Conservation (phyloP, 2,888 invertebrate species). For the Drosophila kambysellisi region DNA sequence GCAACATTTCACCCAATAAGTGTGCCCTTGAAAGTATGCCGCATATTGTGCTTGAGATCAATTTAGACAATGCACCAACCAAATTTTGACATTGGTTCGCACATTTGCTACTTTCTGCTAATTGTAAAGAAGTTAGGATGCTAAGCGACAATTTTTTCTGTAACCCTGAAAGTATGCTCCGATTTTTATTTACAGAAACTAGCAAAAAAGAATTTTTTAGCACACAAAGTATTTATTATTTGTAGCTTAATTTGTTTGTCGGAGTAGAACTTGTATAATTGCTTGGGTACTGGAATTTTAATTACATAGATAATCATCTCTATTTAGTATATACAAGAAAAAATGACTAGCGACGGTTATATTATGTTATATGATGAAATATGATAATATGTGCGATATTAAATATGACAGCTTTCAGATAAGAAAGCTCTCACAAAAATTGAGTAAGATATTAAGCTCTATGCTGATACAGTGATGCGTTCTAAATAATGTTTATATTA, state of each 20-base stretch:
- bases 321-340: not conserved
- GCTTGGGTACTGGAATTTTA: not conserved
- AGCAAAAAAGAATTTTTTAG: not conserved
- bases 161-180: not conserved
- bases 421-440: not conserved
- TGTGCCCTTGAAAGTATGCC: not conserved
- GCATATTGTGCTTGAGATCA: not conserved
- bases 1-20: not conserved
- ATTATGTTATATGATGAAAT: not conserved
- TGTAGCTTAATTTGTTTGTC: not conserved
- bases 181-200: not conserved
- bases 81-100: not conserved
- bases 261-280: not conserved
- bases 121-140: not conserved
- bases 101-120: not conserved
- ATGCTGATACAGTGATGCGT: not conserved
- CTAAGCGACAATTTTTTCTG: fast-evolving
- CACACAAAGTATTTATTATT: not conserved
- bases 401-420: not conserved
- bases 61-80: not conserved
- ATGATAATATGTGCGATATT: not conserved
- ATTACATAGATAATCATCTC: not conserved
- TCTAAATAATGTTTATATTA: not conserved
- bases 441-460: not conserved
- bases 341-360: not conserved